Base-by-base conservation (phyloP, 2,113 vertebrate genomes). In the Coryphaenoides rupestris region DNA sequence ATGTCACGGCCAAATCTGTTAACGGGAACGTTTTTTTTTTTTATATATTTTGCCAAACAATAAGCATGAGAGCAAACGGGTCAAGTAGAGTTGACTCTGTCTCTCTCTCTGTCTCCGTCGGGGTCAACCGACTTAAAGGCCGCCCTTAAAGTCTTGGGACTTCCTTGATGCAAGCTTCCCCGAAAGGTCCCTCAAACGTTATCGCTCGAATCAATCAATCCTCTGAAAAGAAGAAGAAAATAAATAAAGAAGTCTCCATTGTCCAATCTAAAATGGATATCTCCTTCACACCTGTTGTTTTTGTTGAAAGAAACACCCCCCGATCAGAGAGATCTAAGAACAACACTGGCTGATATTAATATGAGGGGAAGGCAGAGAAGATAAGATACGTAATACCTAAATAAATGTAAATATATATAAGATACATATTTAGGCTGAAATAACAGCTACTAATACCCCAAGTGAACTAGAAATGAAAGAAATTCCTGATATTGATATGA, bases 231-330 rank as follows among this genome's bases (percentile, higher is more conserved):
- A 55, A 21, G 22, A 9, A 21, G 13, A 55, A 22, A 21, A 17
- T 28, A 21, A 26, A 22, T 3, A 69, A 73, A 60, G 63, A 76
- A 72, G 16, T 54, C 65, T 22, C 24, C 10, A 56, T 21, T 46
- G 15, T 50, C 28, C 66, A 66, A 10, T 63, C 33, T 40, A 40
- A 40, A 64, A 62, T 53, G 19, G 56, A 60, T 70, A 76, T 65
- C 70, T 83, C 70, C 52, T 40, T 40, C 5, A 10, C 87, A 88
- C 82, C 84, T 87, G 85, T 76, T 86, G 80, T 86, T 87, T 84
- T 71, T 17, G 14, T 65, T 82, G 85, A 62, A 80, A 63, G 64
- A 73, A 76, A 80, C 14, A 65, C 69, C 70, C 62, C 60, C 55
- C 73, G 78, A 73, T 82, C 64, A 10, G 55, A 5, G 49, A 40